phyloP scores from a whole-genome alignment of 2,888 invertebrate species.

The Synanthedon tipuliformis region DNA sequence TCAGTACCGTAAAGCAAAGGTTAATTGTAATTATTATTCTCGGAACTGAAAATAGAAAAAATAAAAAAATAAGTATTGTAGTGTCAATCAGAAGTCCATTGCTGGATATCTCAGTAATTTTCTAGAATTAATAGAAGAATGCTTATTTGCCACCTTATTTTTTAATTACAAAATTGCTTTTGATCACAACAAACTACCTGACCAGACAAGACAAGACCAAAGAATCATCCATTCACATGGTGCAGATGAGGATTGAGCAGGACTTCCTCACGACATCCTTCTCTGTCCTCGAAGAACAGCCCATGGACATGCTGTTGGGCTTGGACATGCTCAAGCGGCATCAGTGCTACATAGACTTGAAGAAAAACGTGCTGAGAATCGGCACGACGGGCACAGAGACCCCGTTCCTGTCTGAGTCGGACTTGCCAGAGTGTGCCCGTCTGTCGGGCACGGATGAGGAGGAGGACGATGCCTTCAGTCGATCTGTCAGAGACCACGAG shows the following conservation, averaged over 20 bases:
- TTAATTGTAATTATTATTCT: conserved; percentile 84
- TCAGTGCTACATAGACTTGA: conserved; percentile 95
- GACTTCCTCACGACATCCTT: conserved; percentile 96
- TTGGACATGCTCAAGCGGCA: conserved; percentile 97
- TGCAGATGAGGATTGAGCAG: conserved; percentile 94
- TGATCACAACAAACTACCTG: no score
- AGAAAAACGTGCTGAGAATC: conserved; percentile 86
- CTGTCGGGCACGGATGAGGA: conserved; percentile 78
- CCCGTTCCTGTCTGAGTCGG: conserved; percentile 82
- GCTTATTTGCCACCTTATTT: no score
- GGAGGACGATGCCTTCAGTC: conserved; percentile 71
- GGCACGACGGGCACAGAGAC: conserved; percentile 96
- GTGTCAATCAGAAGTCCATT: neutral
- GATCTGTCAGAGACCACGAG: conserved; percentile 69
- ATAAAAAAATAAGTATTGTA: neutral
- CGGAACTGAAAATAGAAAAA: conserved; percentile 65
- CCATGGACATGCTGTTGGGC: conserved; percentile 98
- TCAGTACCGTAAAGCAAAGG: conserved; percentile 84
- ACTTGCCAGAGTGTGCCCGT: conserved; percentile 79
- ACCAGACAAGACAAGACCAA: no score
- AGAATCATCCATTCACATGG: conserved; percentile 95
- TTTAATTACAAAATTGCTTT: no score
- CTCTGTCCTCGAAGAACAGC: conserved; percentile 95
- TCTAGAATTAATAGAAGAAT: no score
- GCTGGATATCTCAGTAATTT: no score